phyloP scores from a whole-genome alignment of 2,113 vertebrate species.

The Corythoichthys haematopterus region DNA sequence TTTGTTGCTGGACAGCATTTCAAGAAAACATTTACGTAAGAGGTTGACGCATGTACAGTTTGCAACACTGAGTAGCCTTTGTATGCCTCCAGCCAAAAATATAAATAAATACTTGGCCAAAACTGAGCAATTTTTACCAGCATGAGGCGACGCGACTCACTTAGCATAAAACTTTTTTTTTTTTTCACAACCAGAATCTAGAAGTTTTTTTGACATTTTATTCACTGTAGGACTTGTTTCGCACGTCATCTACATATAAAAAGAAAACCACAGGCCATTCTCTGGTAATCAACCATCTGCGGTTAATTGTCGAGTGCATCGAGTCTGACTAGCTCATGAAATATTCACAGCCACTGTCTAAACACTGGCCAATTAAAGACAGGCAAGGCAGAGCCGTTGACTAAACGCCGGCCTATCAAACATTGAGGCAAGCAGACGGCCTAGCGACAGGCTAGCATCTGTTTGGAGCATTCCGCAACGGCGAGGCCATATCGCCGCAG shows the following conservation, averaged over 20 bases:
- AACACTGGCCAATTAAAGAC: conserved; percentile 33
- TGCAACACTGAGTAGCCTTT: too few relatives aligned
- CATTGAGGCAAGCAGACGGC: conserved; percentile 34
- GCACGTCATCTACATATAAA: neutral
- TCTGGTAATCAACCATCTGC: conserved; percentile 9
- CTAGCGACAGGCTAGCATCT: conserved; percentile 50
- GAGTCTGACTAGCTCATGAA: conserved; percentile 28
- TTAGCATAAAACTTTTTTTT: too few relatives aligned
- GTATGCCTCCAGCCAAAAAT: too few relatives aligned
- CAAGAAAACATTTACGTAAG: too few relatives aligned
- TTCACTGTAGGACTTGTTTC: too few relatives aligned
- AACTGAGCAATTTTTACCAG: too few relatives aligned
- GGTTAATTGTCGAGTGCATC: conserved; percentile 19
- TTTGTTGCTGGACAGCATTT: too few relatives aligned
- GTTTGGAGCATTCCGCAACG: conserved; percentile 29
- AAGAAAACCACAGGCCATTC: neutral
- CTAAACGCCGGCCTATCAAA: conserved; percentile 41
- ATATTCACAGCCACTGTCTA: conserved; percentile 37
- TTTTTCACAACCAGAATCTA: too few relatives aligned
- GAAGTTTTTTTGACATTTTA: too few relatives aligned
- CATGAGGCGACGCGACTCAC: too few relatives aligned
- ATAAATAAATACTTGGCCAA: too few relatives aligned
- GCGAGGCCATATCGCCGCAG: conserved; percentile 24
- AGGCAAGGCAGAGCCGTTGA: conserved; percentile 8
- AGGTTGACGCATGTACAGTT: too few relatives aligned